Evolutionary conservation across 2,888 invertebrate genomes (phyloP).

Genomic region (Luffia ferchaultella): DNA sequence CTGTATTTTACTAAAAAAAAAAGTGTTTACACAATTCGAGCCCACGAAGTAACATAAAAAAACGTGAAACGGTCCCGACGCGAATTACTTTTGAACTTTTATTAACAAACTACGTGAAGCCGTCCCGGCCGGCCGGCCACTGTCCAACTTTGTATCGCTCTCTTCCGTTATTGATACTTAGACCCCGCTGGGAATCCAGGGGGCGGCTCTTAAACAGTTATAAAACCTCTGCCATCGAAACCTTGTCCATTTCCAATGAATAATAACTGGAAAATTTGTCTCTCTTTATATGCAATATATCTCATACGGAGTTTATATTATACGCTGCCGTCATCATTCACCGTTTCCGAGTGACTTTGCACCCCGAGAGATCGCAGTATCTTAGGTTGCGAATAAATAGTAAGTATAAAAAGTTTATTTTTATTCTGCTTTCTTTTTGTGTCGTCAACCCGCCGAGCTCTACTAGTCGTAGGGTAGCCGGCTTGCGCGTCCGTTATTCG

Average conservation of each 20-base stretch:
- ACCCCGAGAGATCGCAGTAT: conserved; percentile 26
- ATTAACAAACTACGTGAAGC: conserved; percentile 42
- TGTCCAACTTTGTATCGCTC: conserved; percentile 42
- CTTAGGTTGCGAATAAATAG: conserved; percentile 24
- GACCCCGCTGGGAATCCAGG: conserved; percentile 23
- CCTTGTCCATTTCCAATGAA: conserved; percentile 36
- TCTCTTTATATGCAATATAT: conserved; percentile 32
- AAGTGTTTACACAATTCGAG: too few relatives aligned
- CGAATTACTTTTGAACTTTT: conserved; percentile 48
- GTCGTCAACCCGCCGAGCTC: conserved; percentile 8
- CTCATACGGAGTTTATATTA: conserved; percentile 36
- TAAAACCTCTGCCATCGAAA: conserved; percentile 32
- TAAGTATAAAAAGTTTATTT: conserved; percentile 29
- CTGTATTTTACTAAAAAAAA: too few relatives aligned
- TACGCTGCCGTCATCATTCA: conserved; percentile 32
- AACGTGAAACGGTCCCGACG: too few relatives aligned
- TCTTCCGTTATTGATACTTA: conserved; percentile 46
- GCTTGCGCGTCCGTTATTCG: conserved; percentile 20
- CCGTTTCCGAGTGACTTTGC: conserved; percentile 33
- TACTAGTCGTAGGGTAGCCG: conserved; percentile 10
- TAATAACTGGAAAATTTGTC: conserved; percentile 38
- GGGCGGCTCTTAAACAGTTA: too few relatives aligned
- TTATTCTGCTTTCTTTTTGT: conserved; percentile 18
- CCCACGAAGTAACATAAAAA: too few relatives aligned
- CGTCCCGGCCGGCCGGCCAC: conserved; percentile 38